Conservation (phyloP, 2,113 vertebrate genomes). For the Corythornis vintsioides region DNA sequence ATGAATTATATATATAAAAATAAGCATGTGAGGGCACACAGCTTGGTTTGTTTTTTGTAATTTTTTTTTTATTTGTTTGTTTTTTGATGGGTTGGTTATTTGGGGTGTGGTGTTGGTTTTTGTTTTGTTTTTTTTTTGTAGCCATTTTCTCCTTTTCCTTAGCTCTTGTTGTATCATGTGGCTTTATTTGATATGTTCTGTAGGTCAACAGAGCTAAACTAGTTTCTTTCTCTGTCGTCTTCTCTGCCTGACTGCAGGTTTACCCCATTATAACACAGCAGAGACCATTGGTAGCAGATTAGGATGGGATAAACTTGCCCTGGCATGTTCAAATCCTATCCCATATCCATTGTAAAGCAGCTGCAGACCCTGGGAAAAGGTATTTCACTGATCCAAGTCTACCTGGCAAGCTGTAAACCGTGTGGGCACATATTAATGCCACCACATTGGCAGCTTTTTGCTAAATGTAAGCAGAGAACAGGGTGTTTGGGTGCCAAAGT, state of each 20-base stretch:
- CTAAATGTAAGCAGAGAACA: neutral
- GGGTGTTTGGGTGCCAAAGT: neutral
- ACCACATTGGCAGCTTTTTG: neutral
- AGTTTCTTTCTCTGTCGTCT: neutral
- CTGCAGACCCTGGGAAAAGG: neutral
- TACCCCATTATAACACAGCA: neutral
- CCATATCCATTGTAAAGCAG: neutral
- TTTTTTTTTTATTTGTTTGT: no score
- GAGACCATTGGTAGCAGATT: neutral
- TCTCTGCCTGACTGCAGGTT: neutral
- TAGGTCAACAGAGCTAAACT: neutral
- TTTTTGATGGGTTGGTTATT: neutral
- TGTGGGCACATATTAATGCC: neutral
- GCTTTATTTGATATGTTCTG: neutral
- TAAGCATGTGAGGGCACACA: neutral
- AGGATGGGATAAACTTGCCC: neutral
- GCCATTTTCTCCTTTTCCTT: neutral
- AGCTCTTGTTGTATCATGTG: neutral
- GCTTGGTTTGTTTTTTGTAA: neutral
- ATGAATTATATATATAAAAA: neutral
- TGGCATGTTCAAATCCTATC: neutral
- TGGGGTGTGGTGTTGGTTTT: no score
- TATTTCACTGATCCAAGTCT: neutral
- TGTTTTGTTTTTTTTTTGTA: neutral
- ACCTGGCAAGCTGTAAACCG: neutral